Evolutionary conservation across 2,888 invertebrate species (phyloP), one percentile per base, ranked within the genome.

Genomic region (Halocaridina rubra): DNA sequence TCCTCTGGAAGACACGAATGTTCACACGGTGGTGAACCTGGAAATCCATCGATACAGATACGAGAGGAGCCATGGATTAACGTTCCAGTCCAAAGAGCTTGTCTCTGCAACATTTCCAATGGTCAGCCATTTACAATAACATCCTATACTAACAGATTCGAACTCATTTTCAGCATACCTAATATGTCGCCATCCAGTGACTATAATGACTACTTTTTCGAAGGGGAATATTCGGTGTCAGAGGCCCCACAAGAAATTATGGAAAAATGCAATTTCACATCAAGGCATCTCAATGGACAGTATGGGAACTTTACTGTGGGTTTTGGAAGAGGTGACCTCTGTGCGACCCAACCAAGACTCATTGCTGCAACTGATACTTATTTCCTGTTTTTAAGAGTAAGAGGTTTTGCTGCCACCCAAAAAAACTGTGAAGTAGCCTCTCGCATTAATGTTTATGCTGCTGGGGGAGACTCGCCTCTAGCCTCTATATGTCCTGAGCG

Each of bases 121-220:
- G 46, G 61, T 7, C 46, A 74, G 13, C 78, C 85, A 94, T 74
- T 92, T 93, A 85, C 92, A 95, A 88, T 93, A 93, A 88, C 94
- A 27, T 92, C 95, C 87, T 94, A 95, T 16, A 94, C 95, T 0
- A 93, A 93, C 78, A 93, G 94, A 82, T 93, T 96, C 8, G 94
- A 95, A 90, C 93, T 96, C 0, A 94, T 94, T 89, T 95, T 96
- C 90, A 93, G 94, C 27, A 93, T 96, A 4, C 93, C 94, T 13
- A 93, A 94, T 90, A 95, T 96, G 96, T 94, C 94, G 91, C 94
- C 95, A 78, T 94, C 95, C 4, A 95, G 96, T 91, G 95, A 96
- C 91, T 95, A 95, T 90, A 93, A 94, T 81, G 94, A 95, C 90
- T 95, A 95, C 91, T 93, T 94, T 90, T 95, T 96, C 91, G 95